phyloP scores from a whole-genome alignment of 2,113 vertebrate species.

The Syrrhaptes paradoxus region DNA sequence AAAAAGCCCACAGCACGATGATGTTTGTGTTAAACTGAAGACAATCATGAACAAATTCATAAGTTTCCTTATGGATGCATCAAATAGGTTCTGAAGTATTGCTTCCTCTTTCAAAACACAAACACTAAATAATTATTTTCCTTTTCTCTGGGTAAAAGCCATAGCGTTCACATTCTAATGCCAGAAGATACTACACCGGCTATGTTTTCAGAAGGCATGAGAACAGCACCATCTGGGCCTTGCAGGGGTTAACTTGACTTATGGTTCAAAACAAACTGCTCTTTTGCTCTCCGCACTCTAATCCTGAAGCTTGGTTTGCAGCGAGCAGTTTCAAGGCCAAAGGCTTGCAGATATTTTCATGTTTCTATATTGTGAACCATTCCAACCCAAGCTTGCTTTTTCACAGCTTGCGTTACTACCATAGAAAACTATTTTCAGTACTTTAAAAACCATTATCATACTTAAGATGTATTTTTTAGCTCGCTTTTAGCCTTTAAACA shows the following conservation, averaged over 20 bases:
- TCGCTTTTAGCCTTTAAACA: background rate
- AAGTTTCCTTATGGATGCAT: background rate
- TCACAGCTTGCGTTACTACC: background rate
- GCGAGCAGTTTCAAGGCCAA: slow-evolving; percentile 21
- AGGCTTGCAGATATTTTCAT: background rate
- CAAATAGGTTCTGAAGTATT: fast-evolving
- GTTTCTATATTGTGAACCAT: background rate
- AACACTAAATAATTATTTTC: background rate
- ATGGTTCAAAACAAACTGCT: slow-evolving; percentile 16
- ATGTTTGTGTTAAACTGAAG: background rate
- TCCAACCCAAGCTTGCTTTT: background rate
- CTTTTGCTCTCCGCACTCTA: background rate
- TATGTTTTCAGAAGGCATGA: background rate
- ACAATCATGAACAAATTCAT: background rate
- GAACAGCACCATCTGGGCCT: background rate
- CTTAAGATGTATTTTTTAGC: background rate
- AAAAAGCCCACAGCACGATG: background rate
- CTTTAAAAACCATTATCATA: background rate
- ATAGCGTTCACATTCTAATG: background rate
- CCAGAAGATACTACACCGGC: background rate
- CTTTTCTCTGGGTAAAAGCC: background rate
- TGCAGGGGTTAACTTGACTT: slow-evolving; percentile 4
- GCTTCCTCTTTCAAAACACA: background rate
- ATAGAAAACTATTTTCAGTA: background rate
- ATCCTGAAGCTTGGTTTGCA: background rate